phyloP scores from a whole-genome alignment of 1,140 invertebrate genomes.

The Calosoma granatense region DNA sequence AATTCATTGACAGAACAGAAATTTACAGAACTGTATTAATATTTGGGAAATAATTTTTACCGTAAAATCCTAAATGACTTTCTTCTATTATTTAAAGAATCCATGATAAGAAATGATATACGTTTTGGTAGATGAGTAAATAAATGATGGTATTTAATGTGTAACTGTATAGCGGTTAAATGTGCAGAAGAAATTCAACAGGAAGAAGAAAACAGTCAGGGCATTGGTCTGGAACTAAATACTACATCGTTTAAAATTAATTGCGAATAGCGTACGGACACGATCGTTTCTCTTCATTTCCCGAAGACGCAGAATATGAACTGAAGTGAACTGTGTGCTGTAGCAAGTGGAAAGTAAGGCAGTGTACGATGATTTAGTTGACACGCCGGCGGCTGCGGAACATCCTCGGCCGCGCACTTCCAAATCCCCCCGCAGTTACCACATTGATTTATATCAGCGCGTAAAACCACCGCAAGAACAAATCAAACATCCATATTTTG shows the following conservation, averaged over 20 bases:
- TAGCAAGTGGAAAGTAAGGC: background rate
- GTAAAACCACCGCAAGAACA: conserved; percentile 2
- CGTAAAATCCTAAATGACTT: too few species aligned
- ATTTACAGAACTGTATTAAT: too few species aligned
- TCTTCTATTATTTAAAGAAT: too few species aligned
- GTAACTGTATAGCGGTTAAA: too few species aligned
- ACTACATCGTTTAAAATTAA: background rate
- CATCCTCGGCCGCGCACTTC: conserved; percentile 4
- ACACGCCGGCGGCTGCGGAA: background rate
- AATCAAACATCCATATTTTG: conserved; percentile 9
- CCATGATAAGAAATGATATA: too few species aligned
- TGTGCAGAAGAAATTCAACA: too few species aligned
- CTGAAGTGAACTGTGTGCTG: background rate
- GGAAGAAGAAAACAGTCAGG: background rate
- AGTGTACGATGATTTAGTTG: conserved; percentile 6
- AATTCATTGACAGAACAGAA: too few species aligned
- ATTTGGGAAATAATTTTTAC: too few species aligned
- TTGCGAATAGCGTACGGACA: background rate
- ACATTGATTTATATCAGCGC: conserved; percentile 5
- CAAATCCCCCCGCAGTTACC: conserved; percentile 7
- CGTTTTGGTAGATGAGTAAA: too few species aligned
- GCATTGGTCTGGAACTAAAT: background rate
- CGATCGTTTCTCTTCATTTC: background rate
- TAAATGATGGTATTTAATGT: too few species aligned
- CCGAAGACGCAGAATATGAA: background rate